These are phyloP conservation scores for Balanococcus diminutus DNA, from an alignment of 2,888 invertebrate species.

Conservation along the genomic window DNA sequence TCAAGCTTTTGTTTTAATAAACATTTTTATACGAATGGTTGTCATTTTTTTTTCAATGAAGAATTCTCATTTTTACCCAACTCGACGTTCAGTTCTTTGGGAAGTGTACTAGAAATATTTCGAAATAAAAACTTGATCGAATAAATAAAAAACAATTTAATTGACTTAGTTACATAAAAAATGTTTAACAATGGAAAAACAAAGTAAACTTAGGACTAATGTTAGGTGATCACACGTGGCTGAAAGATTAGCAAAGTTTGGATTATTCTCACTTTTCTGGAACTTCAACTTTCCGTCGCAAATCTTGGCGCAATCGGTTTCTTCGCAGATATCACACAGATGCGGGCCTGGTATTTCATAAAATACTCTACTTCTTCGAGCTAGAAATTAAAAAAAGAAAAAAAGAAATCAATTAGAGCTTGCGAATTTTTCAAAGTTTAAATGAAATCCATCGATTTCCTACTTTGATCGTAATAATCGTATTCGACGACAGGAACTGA, in stretches of 20 bases:
- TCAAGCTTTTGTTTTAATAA: conserved; percentile 43
- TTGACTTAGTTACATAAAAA: conserved; percentile 24
- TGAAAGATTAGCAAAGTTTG: conserved; percentile 5
- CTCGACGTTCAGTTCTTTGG: not conserved
- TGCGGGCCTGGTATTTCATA: conserved; percentile 74
- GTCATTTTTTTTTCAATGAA: not conserved
- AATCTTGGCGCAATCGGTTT: conserved; percentile 61
- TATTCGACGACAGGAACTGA: conserved; percentile 83
- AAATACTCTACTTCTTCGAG: conserved; percentile 81
- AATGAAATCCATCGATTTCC: conserved; percentile 61
- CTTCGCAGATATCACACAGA: conserved; percentile 84
- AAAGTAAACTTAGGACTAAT: conserved; percentile 20
- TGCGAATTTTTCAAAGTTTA: not conserved
- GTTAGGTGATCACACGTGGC: conserved; percentile 8
- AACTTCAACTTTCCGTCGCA: conserved; percentile 50
- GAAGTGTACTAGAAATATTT: not conserved
- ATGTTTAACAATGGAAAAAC: conserved; percentile 31
- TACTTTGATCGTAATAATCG: conserved; percentile 92
- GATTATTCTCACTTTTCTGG: conserved; percentile 48
- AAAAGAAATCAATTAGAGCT: no score
- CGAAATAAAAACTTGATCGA: not conserved
- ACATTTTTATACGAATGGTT: conserved; percentile 27
- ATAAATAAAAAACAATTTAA: conserved; percentile 35
- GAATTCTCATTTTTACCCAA: not conserved
- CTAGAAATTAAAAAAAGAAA: conserved; percentile 64